These are phyloP conservation scores for Synanthedon myopaeformis DNA, from an alignment of 2,888 invertebrate genomes.

Conservation along the genomic window DNA sequence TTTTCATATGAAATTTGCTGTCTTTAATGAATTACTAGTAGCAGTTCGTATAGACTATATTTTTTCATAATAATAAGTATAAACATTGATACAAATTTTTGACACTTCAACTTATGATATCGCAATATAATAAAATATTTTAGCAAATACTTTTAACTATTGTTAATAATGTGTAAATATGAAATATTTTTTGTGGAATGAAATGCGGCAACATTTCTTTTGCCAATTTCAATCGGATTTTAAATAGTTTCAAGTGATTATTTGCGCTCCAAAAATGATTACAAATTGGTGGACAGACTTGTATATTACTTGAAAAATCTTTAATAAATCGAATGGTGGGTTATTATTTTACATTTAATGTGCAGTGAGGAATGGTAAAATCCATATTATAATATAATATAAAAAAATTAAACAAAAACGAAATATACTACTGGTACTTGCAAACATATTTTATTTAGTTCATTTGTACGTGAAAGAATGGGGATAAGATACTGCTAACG, in stretches of 20 bases:
- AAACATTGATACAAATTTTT: slow-evolving; percentile 15
- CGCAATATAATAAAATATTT: slow-evolving; percentile 47
- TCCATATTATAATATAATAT: too few relatives aligned
- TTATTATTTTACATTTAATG: too few relatives aligned
- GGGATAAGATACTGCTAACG: too few relatives aligned
- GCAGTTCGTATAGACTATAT: slow-evolving; percentile 47
- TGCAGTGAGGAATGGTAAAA: too few relatives aligned
- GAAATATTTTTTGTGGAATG: not conserved
- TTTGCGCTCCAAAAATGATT: too few relatives aligned
- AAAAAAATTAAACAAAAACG: too few relatives aligned
- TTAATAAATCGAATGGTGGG: too few relatives aligned
- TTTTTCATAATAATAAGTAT: slow-evolving; percentile 42
- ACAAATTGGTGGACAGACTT: too few relatives aligned
- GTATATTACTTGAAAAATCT: too few relatives aligned
- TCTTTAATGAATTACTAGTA: slow-evolving; percentile 31
- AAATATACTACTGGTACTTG: too few relatives aligned
- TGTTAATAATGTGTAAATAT: slow-evolving; percentile 42
- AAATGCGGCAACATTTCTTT: not conserved
- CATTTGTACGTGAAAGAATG: too few relatives aligned
- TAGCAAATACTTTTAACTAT: slow-evolving; percentile 24
- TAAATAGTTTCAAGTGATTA: not conserved
- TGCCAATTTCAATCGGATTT: not conserved
- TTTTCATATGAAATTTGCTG: slow-evolving; percentile 50
- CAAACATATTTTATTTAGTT: too few relatives aligned
- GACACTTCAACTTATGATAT: slow-evolving; percentile 50